Conservation (phyloP, 2,797 vertebrate genomes). For the Nasua narica region DNA sequence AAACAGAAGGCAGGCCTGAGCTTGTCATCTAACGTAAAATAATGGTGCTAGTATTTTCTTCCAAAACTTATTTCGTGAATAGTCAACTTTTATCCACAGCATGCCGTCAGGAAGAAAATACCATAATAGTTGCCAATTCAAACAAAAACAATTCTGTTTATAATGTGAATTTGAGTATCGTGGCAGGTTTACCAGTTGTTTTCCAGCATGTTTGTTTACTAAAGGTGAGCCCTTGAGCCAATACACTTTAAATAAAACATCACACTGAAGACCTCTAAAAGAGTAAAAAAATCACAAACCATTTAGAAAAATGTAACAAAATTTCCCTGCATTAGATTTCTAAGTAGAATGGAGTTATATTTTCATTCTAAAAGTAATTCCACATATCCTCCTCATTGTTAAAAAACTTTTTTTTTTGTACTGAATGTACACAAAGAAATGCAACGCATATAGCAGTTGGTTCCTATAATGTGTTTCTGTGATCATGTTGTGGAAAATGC, state of each 20-base stretch:
- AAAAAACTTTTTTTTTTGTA: neutral
- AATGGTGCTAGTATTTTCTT: neutral
- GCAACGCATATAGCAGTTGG: neutral
- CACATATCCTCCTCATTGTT: neutral
- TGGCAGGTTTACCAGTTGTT: neutral
- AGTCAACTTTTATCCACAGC: neutral
- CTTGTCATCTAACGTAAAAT: neutral
- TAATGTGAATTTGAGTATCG: neutral
- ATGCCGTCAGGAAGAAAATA: neutral
- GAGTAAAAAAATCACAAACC: neutral
- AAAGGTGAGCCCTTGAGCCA: neutral
- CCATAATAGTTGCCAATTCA: neutral
- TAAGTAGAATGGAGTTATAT: neutral
- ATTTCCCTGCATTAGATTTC: neutral
- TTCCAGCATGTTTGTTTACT: neutral
- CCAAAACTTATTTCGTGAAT: neutral
- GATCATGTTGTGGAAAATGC: neutral
- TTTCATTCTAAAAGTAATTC: neutral
- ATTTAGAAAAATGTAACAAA: neutral
- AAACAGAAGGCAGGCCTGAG: neutral
- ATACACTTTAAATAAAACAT: neutral
- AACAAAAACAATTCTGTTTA: constrained; percentile 23
- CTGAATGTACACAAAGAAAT: neutral
- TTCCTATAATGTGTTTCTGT: neutral
- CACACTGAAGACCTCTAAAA: neutral